Percentiles rank a stretch among this genome's conserved stretches.
These are phyloP conservation scores for Himantopus leucocephalus DNA, from an alignment of 2,113 vertebrate species.

Conservation along the genomic window DNA sequence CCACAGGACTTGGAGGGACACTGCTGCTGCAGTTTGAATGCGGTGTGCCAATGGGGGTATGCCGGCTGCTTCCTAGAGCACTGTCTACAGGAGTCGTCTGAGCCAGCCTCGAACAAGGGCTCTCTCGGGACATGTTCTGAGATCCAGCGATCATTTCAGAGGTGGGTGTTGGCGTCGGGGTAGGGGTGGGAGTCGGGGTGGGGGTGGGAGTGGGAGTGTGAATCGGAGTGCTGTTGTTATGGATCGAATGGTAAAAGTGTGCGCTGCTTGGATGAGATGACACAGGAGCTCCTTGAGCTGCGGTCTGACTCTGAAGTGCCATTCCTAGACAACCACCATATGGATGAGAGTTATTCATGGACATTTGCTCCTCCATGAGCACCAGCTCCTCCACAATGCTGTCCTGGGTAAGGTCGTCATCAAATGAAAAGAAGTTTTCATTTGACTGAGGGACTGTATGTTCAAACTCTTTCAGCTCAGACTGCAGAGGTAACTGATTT, in stretches of 20 bases:
- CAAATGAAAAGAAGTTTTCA: slow-evolving; percentile 91
- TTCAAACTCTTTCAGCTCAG: slow-evolving; percentile 87
- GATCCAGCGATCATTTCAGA: slow-evolving; percentile 87
- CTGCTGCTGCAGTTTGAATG: slow-evolving; percentile 97
- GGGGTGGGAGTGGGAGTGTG: slow-evolving; percentile 87
- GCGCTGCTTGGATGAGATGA: slow-evolving; percentile 77
- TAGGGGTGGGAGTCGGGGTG: slow-evolving; percentile 83
- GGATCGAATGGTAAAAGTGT: slow-evolving; percentile 84
- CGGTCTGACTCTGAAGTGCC: slow-evolving; percentile 78
- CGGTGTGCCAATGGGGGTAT: slow-evolving; percentile 92
- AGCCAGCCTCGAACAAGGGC: slow-evolving; percentile 87
- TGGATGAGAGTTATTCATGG: slow-evolving; percentile 84
- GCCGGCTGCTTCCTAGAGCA: slow-evolving; percentile 90
- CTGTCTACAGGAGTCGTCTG: slow-evolving; percentile 93
- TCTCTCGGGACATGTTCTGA: slow-evolving; percentile 86
- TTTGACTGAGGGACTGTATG: slow-evolving; percentile 83
- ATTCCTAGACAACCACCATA: slow-evolving; percentile 83
- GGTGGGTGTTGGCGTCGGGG: slow-evolving; percentile 88
- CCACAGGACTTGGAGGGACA: slow-evolving; percentile 93
- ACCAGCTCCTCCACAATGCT: slow-evolving; percentile 99
- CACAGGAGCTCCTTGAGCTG: slow-evolving; percentile 71
- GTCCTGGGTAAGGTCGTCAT: slow-evolving; percentile 97
- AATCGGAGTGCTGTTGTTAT: slow-evolving; percentile 84
- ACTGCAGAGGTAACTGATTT: slow-evolving; percentile 81
- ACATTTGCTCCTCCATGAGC: slow-evolving; percentile 99